These are phyloP conservation scores for Osmerus eperlanus DNA, from an alignment of 2,113 vertebrate genomes.

Conservation along the genomic window DNA sequence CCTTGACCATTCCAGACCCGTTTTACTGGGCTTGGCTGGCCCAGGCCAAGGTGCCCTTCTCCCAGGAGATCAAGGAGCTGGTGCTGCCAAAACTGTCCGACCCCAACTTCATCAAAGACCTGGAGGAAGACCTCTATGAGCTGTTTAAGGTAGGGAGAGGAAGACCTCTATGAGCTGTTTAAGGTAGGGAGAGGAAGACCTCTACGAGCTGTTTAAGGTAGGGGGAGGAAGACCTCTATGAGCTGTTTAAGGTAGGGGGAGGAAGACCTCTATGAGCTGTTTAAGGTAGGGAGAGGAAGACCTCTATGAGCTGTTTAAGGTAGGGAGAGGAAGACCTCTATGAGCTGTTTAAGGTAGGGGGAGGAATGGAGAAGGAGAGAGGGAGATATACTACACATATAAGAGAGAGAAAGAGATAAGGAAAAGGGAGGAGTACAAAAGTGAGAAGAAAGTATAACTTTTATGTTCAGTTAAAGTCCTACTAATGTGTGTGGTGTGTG, in stretches of 20 bases:
- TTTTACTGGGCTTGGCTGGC: conserved; percentile 99
- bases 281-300: conserved; percentile 78
- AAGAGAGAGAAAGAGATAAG: background rate
- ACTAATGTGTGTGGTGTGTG: conserved; percentile 6
- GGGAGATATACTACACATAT: too few species aligned
- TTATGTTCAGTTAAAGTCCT: background rate
- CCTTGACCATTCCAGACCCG: conserved; percentile 75
- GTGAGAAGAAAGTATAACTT: background rate
- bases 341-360: too few species aligned
- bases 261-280: conserved; percentile 95
- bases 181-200: conserved; percentile 79
- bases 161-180: too few species aligned
- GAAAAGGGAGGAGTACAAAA: conserved; percentile 1
- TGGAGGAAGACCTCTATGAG: conserved; percentile 96
- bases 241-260: conserved; percentile 86
- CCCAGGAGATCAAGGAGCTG: conserved; percentile 91
- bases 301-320: too few species aligned
- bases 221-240: conserved; percentile 90
- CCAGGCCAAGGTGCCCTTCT: conserved; percentile 93
- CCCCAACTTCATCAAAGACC: conserved; percentile 95
- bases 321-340: conserved; percentile 71
- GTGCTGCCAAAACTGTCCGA: conserved; percentile 94
- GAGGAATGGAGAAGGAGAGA: too few species aligned
- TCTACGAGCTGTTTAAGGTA: conserved; percentile 98
- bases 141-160: conserved; percentile 85